Evolutionary conservation across 2,888 invertebrate species (phyloP).

Genomic region (Epinotia brunnichana): DNA sequence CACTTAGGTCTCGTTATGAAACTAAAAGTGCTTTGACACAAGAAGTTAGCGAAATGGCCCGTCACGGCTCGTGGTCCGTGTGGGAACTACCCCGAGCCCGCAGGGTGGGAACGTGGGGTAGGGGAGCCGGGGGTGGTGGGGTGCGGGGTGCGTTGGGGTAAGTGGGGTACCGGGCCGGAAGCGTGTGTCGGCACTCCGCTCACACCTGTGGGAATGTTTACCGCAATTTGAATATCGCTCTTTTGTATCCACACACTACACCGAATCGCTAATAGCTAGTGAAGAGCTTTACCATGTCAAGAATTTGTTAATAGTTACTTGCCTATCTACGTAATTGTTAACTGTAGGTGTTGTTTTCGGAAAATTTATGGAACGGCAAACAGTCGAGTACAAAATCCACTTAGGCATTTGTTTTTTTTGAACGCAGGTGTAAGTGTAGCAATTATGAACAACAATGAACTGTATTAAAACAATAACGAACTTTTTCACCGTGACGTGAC

Average conservation of each 20-base stretch:
- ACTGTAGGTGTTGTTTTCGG: slow-evolving; percentile 10
- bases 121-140: slow-evolving; percentile 55
- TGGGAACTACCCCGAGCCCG: slow-evolving; percentile 69
- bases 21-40: slow-evolving; percentile 56
- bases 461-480: slow-evolving; percentile 60
- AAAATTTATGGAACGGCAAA: slow-evolving; percentile 46
- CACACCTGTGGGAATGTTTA: slow-evolving; percentile 79
- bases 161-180: slow-evolving; percentile 79
- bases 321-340: slow-evolving; percentile 43
- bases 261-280: slow-evolving; percentile 49
- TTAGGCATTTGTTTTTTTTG: slow-evolving; percentile 44
- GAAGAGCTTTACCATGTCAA: slow-evolving; percentile 57
- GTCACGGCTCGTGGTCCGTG: slow-evolving; percentile 73
- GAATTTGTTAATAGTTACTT: slow-evolving; percentile 48
- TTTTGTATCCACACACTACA: slow-evolving; percentile 48
- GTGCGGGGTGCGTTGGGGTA: slow-evolving; percentile 53
- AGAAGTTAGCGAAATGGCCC: slow-evolving; percentile 71
- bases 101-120: slow-evolving; percentile 53
- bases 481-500: slow-evolving; percentile 72
- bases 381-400: slow-evolving; percentile 60
- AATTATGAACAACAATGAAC: slow-evolving; percentile 62
- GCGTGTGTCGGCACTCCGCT: slow-evolving; percentile 71
- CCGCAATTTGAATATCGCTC: slow-evolving; percentile 68
- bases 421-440: slow-evolving; percentile 66
- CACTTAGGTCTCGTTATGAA: slow-evolving; percentile 32